These are phyloP conservation scores for Erannis defoliaria DNA, from an alignment of 2,888 invertebrate species.

Conservation along the genomic window DNA sequence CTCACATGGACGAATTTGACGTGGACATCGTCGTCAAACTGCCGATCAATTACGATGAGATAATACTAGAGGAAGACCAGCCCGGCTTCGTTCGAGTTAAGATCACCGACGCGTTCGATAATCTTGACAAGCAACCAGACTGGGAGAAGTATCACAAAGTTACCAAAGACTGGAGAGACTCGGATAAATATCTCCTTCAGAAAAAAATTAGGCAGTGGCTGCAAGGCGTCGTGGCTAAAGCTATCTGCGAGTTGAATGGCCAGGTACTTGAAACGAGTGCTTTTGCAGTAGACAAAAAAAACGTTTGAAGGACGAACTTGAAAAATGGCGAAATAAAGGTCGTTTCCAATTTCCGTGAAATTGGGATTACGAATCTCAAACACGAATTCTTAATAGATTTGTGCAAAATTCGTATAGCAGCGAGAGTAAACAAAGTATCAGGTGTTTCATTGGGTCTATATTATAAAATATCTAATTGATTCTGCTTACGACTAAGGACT, in stretches of 20 bases:
- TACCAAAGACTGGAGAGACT: constrained; percentile 75
- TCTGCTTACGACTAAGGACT: too few relatives aligned
- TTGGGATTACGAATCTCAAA: too few relatives aligned
- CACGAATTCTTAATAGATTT: too few relatives aligned
- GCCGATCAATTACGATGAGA: constrained; percentile 77
- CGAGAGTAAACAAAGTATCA: too few relatives aligned
- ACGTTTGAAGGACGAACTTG: too few relatives aligned
- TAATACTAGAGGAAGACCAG: constrained; percentile 70
- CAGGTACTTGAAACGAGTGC: constrained; percentile 46
- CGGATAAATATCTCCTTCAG: constrained; percentile 77
- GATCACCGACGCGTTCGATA: constrained; percentile 66
- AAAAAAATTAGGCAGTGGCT: constrained; percentile 84
- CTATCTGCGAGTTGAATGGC: constrained; percentile 68
- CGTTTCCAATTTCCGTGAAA: too few relatives aligned
- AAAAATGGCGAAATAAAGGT: too few relatives aligned
- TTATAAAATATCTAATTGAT: too few relatives aligned
- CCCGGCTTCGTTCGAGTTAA: constrained; percentile 81
- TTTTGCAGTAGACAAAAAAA: too few relatives aligned
- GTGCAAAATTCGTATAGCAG: too few relatives aligned
- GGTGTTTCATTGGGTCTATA: too few relatives aligned
- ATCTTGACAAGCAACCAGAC: constrained; percentile 68
- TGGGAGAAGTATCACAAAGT: constrained; percentile 74
- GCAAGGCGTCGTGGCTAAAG: constrained; percentile 77
- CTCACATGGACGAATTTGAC: constrained; percentile 87
- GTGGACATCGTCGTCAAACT: constrained; percentile 86